These are phyloP conservation scores for Keiferia lycopersicella DNA, from an alignment of 2,888 invertebrate genomes.

Conservation along the genomic window DNA sequence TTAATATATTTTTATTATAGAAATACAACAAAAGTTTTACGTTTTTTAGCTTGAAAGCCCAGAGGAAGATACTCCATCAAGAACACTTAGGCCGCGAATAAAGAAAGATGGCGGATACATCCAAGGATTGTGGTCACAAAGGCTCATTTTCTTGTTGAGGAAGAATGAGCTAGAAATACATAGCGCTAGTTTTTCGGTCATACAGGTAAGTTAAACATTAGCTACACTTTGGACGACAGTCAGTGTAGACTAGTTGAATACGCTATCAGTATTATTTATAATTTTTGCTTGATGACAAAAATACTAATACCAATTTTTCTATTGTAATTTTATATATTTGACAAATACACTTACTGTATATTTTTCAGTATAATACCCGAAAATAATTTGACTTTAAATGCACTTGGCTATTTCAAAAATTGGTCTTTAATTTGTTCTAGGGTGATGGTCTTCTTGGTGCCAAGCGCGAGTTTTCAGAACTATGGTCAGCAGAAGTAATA, in stretches of 20 bases:
- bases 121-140: conserved; percentile 72
- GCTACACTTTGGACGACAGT: too few species aligned
- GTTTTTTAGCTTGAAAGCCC: conserved; percentile 69
- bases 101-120: conserved; percentile 66
- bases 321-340: too few species aligned
- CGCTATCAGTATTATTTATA: too few species aligned
- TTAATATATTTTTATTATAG: background rate
- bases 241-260: too few species aligned
- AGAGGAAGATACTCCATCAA: conserved; percentile 68
- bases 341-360: too few species aligned
- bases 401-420: background rate
- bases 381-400: too few species aligned
- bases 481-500: conserved; percentile 70
- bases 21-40: background rate
- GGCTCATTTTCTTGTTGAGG: conserved; percentile 66
- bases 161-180: conserved; percentile 73
- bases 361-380: too few species aligned
- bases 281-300: too few species aligned
- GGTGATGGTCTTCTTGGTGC: conserved; percentile 60
- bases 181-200: conserved; percentile 67
- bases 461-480: conserved; percentile 61
- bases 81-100: conserved; percentile 63
- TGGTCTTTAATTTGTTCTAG: conserved; percentile 40
- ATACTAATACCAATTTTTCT: too few species aligned
- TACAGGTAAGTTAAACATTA: conserved; percentile 53